Conservation (phyloP, 2,113 vertebrate species). For the Catharus fuscescens region DNA sequence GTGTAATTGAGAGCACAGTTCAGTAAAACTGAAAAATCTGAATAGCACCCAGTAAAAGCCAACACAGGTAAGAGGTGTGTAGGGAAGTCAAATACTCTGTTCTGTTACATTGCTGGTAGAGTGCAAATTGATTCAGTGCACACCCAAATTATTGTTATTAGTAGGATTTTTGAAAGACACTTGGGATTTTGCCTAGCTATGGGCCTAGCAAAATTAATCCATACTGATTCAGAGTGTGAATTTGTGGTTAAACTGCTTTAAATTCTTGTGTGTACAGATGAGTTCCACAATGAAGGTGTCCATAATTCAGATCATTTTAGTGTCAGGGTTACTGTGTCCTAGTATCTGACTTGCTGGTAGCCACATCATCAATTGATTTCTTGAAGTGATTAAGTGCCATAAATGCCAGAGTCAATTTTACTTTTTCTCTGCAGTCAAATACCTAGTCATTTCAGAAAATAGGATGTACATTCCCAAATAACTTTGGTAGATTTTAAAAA, state of each 20-base stretch:
- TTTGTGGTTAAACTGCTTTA: neutral
- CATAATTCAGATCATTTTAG: neutral
- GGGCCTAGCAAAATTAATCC: neutral
- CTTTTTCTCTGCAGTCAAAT: neutral
- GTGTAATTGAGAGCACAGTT: neutral
- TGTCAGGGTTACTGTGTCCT: neutral
- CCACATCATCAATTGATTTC: neutral
- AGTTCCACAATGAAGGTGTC: neutral
- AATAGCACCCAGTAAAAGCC: neutral
- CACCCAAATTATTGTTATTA: neutral
- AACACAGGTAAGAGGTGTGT: neutral
- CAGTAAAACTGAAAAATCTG: neutral
- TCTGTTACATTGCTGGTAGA: neutral
- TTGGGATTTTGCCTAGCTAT: neutral
- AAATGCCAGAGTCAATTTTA: neutral
- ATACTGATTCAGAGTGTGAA: neutral
- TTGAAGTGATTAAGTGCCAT: neutral
- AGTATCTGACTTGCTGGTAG: neutral
- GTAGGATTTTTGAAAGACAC: neutral
- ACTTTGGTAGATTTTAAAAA: neutral
- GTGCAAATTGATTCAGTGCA: neutral
- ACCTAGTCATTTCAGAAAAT: neutral
- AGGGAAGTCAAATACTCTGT: fast-evolving
- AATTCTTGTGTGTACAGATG: neutral
- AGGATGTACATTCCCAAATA: neutral